Evolutionary conservation across 2,888 invertebrate genomes (phyloP).

Genomic region (Adelognathus sp.): DNA sequence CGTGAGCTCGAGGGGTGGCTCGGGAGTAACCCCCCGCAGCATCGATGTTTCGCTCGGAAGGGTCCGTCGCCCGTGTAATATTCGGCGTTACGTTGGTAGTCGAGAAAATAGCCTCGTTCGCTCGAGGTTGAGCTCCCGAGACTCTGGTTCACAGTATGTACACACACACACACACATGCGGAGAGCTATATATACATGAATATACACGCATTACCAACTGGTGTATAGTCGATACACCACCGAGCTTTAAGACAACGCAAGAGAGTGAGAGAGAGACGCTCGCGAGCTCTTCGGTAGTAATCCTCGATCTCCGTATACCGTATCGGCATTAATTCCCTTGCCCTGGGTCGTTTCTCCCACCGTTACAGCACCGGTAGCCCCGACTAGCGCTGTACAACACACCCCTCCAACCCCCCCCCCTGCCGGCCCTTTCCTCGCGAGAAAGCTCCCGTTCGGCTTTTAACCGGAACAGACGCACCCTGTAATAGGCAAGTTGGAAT

Average conservation of each 20-base stretch:
- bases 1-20: slow-evolving; percentile 5
- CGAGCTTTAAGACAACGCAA: slow-evolving; percentile 59
- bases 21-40: slow-evolving; percentile 8
- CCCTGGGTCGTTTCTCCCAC: slow-evolving; percentile 64
- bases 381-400: slow-evolving; percentile 15
- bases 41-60: slow-evolving; percentile 49
- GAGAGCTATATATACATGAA: slow-evolving; percentile 5
- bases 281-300: slow-evolving; percentile 69
- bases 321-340: slow-evolving; percentile 81
- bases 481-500: slow-evolving; percentile 82
- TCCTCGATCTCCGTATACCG: slow-evolving; percentile 78
- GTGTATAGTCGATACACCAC: slow-evolving; percentile 25
- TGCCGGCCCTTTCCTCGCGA: slow-evolving; percentile 21
- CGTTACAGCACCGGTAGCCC: slow-evolving; percentile 39
- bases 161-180: slow-evolving; percentile 5
- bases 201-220: slow-evolving; percentile 8
- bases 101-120: slow-evolving; percentile 63
- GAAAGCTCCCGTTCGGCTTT: slow-evolving; percentile 72
- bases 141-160: not conserved
- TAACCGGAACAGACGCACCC: slow-evolving; percentile 81
- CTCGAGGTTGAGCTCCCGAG: slow-evolving; percentile 39
- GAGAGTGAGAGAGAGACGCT: slow-evolving; percentile 24
- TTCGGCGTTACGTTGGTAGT: slow-evolving; percentile 54
- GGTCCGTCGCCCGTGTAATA: slow-evolving; percentile 60
- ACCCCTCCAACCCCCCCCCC: slow-evolving; percentile 24